Evolutionary conservation across 1,140 invertebrate genomes (phyloP).

Genomic region (Pantala flavescens): DNA sequence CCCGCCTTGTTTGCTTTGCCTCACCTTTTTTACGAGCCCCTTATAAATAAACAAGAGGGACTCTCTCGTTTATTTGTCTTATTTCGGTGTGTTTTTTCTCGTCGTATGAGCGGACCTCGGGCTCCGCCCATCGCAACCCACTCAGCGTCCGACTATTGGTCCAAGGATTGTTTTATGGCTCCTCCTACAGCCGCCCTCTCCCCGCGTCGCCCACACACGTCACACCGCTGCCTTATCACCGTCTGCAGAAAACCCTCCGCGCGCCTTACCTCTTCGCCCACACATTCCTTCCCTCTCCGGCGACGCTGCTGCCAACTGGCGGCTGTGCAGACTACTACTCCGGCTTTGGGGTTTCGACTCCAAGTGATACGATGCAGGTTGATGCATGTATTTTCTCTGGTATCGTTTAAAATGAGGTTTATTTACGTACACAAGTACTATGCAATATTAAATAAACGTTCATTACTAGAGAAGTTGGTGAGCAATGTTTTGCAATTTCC

Average conservation of each 20-base stretch:
- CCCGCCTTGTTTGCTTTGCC: not conserved
- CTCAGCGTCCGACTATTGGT: not conserved
- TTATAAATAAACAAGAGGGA: not conserved
- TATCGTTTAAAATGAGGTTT: no score
- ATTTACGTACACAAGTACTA: no score
- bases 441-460: no score
- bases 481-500: no score
- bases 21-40: not conserved
- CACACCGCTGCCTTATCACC: not conserved
- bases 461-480: no score
- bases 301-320: not conserved
- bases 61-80: not conserved
- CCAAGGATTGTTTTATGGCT: slow-evolving; percentile 5
- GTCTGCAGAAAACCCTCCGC: not conserved
- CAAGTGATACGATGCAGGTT: no score
- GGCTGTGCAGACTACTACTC: no score
- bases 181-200: not conserved
- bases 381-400: no score
- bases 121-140: not conserved
- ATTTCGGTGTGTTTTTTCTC: not conserved
- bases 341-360: no score
- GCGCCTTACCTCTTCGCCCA: not conserved
- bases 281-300: not conserved
- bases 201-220: not conserved
- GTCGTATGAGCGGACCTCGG: no score